phyloP scores from a whole-genome alignment of 2,113 vertebrate genomes.

The Philantomba maxwellii region DNA sequence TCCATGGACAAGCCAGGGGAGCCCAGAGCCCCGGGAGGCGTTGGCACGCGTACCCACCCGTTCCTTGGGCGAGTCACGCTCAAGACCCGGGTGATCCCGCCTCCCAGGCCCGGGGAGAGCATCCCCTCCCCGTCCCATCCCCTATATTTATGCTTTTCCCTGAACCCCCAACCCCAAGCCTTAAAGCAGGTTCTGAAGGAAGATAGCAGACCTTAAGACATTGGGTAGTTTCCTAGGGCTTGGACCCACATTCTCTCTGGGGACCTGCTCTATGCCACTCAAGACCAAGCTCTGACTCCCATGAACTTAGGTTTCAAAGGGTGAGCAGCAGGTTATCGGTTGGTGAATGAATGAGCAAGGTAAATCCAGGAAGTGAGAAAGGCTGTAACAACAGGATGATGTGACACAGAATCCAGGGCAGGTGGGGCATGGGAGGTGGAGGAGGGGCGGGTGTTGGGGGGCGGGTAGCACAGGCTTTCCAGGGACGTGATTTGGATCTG shows the following conservation, averaged over 20 bases:
- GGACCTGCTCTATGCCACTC: not conserved
- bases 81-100: not conserved
- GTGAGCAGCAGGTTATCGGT: no score
- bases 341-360: not conserved
- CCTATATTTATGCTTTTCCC: not conserved
- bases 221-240: not conserved
- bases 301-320: not conserved
- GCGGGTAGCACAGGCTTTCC: not conserved
- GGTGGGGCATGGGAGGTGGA: fast-evolving
- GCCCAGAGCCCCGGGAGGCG: not conserved
- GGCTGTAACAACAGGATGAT: no score
- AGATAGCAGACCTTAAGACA: not conserved
- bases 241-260: not conserved
- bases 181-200: not conserved
- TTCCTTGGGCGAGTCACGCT: not conserved
- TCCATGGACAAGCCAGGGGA: not conserved
- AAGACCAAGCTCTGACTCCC: not conserved
- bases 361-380: not conserved
- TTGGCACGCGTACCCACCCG: no score
- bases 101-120: not conserved
- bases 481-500: not conserved
- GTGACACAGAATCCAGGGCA: fast-evolving
- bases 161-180: not conserved
- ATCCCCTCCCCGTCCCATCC: not conserved
- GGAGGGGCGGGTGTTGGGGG: no score